Evolutionary conservation across 2,113 vertebrate species (phyloP).

Genomic region (Tupaia chinensis): DNA sequence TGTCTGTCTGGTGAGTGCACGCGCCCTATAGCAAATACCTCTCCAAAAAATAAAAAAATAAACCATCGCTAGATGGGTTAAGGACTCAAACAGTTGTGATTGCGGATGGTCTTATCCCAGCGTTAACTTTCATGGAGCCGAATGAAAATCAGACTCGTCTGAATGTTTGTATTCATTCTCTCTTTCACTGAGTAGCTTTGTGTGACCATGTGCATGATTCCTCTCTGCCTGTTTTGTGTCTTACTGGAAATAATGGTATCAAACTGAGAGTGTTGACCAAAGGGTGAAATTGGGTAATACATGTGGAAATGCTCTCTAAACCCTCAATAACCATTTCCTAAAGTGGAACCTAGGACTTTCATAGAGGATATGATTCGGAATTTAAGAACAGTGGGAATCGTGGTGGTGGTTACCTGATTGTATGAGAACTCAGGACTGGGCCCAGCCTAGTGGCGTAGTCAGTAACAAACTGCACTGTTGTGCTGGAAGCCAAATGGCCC

Average conservation of each 20-base stretch:
- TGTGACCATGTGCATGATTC: not conserved
- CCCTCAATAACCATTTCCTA: not conserved
- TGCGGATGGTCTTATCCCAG: not conserved
- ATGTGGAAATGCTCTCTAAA: not conserved
- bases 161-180: not conserved
- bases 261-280: not conserved
- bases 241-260: not conserved
- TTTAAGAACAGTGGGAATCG: not conserved
- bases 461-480: too few relatives aligned
- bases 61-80: not conserved
- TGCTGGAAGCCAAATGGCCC: too few relatives aligned
- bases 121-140: not conserved
- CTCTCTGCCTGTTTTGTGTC: not conserved
- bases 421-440: too few relatives aligned
- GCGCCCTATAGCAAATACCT: too few relatives aligned
- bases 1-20: too few relatives aligned
- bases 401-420: not conserved
- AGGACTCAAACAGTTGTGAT: not conserved
- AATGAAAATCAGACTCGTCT: not conserved
- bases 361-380: not conserved
- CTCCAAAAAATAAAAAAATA: not conserved
- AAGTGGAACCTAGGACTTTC: not conserved
- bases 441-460: too few relatives aligned
- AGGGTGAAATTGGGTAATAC: not conserved
- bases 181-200: not conserved